Evolutionary conservation across 1,140 invertebrate genomes (phyloP), one percentile per base, ranked within the genome.

Genomic region (Bombus huntii): DNA sequence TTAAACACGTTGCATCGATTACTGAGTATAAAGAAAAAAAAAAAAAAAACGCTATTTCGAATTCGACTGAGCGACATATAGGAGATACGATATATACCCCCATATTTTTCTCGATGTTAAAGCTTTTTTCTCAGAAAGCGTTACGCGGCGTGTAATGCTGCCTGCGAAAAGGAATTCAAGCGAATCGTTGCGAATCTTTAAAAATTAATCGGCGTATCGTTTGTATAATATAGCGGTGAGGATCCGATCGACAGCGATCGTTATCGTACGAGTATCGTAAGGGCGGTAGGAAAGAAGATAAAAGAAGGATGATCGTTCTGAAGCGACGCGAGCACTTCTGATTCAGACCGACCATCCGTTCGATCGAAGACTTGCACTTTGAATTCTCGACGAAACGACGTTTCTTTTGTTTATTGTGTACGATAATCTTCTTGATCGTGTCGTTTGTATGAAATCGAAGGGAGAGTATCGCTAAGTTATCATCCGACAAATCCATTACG

Each of bases 101-200:
- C 92, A 94, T 94, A 94, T 94, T 94, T 94, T 95, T 94, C 93
- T 94, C 92, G 92, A 94, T 93, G 93, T 95, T 94, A 93, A 68
- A 94, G 93, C 94, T 94, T 94, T 93, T 80, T 92, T 93, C 91
- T 93, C 91, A 92, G 88, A 94, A 85, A 80, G 89, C 92, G 89
- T 94, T 92, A 84, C 79, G 84, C 80, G 78, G 75, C 65, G 82
- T 44, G 75, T 39, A 83, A 80, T 85, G 71, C 47, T 68, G 66
- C 66, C 83, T 39, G 77, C 65, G 75, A 42, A 22, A 88, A 78
- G 79, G 78, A 88, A 78, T 85, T 75, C 76, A 80, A 65, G 70
- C 76, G 71, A 76, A 75, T 77, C 87, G 85, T 88, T 70, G 85
- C 81, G 70, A 59, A 79, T 82, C 70, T 68, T 74, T 87, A 57